These are phyloP conservation scores for Heliconius charithonia DNA, from an alignment of 2,888 invertebrate genomes.

Conservation along the genomic window DNA sequence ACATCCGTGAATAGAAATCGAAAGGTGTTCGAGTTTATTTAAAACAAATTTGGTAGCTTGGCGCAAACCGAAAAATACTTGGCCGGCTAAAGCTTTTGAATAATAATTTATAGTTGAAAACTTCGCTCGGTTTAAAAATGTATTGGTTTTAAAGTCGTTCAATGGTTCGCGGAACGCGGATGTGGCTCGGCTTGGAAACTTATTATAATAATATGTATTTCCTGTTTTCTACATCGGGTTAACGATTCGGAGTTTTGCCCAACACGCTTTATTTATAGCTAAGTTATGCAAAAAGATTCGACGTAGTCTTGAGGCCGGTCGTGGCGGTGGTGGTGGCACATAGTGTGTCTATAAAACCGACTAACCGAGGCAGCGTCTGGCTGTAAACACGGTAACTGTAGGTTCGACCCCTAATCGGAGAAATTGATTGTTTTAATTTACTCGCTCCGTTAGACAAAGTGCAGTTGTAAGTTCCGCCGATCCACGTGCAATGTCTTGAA, in stretches of 20 bases:
- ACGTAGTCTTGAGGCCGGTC: background rate
- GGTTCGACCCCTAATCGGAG: no score
- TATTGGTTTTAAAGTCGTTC: constrained; percentile 30
- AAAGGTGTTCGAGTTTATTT: constrained; percentile 45
- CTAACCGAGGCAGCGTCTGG: no score
- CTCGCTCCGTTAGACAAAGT: no score
- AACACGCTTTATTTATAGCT: background rate
- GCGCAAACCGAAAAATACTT: constrained; percentile 35
- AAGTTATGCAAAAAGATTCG: background rate
- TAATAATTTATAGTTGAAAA: constrained; percentile 29
- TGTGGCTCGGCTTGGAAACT: background rate
- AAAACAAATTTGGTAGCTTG: constrained; percentile 46
- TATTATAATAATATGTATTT: constrained; percentile 12
- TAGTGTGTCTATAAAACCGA: no score
- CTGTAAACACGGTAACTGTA: no score
- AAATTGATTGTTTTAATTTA: no score
- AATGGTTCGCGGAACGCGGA: constrained; percentile 1
- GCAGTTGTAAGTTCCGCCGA: no score
- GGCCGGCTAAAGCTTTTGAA: constrained; percentile 19
- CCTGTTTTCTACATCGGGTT: background rate
- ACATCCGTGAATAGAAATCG: constrained; percentile 43
- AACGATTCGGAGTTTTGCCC: background rate
- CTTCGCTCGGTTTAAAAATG: constrained; percentile 25
- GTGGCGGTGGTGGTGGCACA: no score
- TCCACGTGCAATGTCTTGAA: no score